Evolutionary conservation across 2,888 invertebrate species (phyloP).

Genomic region (Eupithecia subumbrata): DNA sequence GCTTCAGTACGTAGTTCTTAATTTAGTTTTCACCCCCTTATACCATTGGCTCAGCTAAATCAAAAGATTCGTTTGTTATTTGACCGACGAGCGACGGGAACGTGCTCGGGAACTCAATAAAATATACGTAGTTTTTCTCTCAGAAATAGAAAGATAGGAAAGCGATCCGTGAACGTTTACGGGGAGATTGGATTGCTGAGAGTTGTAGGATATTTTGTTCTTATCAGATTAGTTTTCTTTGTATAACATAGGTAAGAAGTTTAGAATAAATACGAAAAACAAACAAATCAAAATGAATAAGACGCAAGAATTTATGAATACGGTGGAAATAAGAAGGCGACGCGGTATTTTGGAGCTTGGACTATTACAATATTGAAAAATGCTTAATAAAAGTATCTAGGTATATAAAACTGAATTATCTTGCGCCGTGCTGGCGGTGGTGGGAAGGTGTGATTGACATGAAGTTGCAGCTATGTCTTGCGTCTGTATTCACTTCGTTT

Average conservation of each 20-base stretch:
- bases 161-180: slow-evolving; percentile 25
- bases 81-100: slow-evolving; percentile 28
- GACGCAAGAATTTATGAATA: too few relatives aligned
- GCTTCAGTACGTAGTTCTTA: neutral
- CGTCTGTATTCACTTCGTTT: too few relatives aligned
- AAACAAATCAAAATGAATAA: neutral
- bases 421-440: too few relatives aligned
- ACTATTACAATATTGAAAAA: too few relatives aligned
- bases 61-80: slow-evolving; percentile 33
- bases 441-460: too few relatives aligned
- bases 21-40: neutral
- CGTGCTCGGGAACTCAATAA: slow-evolving; percentile 39
- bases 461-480: too few relatives aligned
- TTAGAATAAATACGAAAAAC: too few relatives aligned
- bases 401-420: too few relatives aligned
- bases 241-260: neutral
- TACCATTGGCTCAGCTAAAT: slow-evolving; percentile 7
- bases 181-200: slow-evolving; percentile 29
- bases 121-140: slow-evolving; percentile 30
- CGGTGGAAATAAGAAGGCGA: too few relatives aligned
- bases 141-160: slow-evolving; percentile 39
- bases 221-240: neutral
- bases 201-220: neutral
- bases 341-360: too few relatives aligned
- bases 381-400: too few relatives aligned